These are phyloP conservation scores for Spatulosminthurus flaviceps DNA, from an alignment of 2,888 invertebrate species.

Conservation along the genomic window DNA sequence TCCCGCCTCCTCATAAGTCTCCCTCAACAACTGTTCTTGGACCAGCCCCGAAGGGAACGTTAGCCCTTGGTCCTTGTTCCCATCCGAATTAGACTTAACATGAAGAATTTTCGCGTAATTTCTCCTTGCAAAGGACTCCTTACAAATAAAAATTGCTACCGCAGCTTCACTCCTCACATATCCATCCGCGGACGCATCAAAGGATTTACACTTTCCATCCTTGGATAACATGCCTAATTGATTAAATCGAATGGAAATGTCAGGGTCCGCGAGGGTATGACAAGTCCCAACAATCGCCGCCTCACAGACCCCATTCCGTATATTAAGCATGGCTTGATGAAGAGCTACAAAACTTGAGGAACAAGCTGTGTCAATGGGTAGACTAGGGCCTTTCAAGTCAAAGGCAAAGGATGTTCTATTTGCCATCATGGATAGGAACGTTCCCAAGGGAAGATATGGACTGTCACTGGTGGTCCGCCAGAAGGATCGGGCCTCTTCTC, in stretches of 20 bases:
- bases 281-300: constrained; percentile 92
- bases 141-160: constrained; percentile 83
- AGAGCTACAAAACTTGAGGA: constrained; percentile 94
- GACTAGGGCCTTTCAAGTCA: constrained; percentile 78
- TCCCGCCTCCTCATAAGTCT: constrained; percentile 74
- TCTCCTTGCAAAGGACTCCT: constrained; percentile 77
- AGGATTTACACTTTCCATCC: constrained; percentile 65
- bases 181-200: constrained; percentile 77
- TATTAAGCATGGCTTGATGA: constrained; percentile 82
- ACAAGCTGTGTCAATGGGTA: constrained; percentile 95
- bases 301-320: constrained; percentile 88
- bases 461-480: not conserved
- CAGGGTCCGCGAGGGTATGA: constrained; percentile 73
- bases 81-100: constrained; percentile 91
- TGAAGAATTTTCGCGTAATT: constrained; percentile 87
- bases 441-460: not conserved
- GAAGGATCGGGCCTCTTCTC: not conserved
- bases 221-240: not conserved
- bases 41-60: constrained; percentile 60
- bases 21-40: constrained; percentile 71
- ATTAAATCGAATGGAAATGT: not conserved
- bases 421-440: constrained; percentile 10
- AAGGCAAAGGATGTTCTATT: not conserved
- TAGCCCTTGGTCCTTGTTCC: constrained; percentile 72
- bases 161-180: constrained; percentile 92